Evolutionary conservation across 2,113 vertebrate species (phyloP), one percentile per base, ranked within the genome.

Genomic region (Chlorocebus sabaeus): DNA sequence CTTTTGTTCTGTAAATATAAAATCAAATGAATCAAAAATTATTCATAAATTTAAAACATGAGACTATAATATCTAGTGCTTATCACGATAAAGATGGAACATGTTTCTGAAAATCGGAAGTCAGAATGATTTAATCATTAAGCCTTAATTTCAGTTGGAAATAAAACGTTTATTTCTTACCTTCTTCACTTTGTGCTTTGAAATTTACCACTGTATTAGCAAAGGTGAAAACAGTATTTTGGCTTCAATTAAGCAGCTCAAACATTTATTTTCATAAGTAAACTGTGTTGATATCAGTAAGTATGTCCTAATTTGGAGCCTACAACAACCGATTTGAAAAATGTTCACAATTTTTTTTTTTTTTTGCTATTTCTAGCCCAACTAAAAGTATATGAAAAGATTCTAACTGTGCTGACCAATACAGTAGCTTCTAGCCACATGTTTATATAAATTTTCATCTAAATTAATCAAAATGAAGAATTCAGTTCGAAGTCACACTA

Each of bases 51-150:
- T 8, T 11, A 55, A 52, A 75, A 23, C 18, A 81, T 23, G 8
- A 86, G 45, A 8, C 8, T 72, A 55, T 59, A 14, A 18, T 82
- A 16, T 86, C 14, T 57, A 81, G 11, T 78, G n/a, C 92, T 93
- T 90, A 80, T 57, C 27, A 67, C 4, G 59, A 23, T 40, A 82
- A 70, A 55, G 16, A 55, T 48, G 50, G 32, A 85, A 52, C 1
- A 57, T 83, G 23, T 79, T 83, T 95, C 79, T 75, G 14, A 82
- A 95, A 93, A 95, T 38, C 55, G 14, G 22, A 94, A 92, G 13
- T 85, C 30, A 11, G 73, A 84, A 76, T 72, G 3, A 76, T 80
- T 80, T 73, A 35, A 86, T 90, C 52, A 35, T 20, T 48, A 64
- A 43, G 57, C 0, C 50, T 92, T 57, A 86, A 35, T 82, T 97